Conservation (phyloP, 1,140 invertebrate genomes). For the Grapholita molesta region DNA sequence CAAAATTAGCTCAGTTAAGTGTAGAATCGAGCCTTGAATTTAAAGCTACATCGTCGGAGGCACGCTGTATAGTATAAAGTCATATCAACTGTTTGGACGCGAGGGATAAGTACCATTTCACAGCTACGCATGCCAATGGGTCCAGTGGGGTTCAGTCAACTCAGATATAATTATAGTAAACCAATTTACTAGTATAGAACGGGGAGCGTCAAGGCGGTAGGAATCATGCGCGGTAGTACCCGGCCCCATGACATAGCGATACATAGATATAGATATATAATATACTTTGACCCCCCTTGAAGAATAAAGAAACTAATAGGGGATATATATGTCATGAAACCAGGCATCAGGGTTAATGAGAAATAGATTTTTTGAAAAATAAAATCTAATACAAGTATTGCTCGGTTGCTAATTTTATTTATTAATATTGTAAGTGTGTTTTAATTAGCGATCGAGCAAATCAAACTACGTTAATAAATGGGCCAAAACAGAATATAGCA, state of each 20-base stretch:
- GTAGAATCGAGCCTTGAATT: too few species aligned
- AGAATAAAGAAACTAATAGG: constrained; percentile 4
- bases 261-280: not conserved
- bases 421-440: not conserved
- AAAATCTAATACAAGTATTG: constrained; percentile 51
- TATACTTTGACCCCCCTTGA: not conserved
- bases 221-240: not conserved
- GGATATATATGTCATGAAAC: constrained; percentile 57
- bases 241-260: constrained; percentile 12
- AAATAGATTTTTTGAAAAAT: constrained; percentile 43
- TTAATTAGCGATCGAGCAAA: constrained; percentile 61
- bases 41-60: too few species aligned
- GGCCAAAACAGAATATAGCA: constrained; percentile 71
- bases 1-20: too few species aligned
- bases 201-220: constrained; percentile 56
- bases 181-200: constrained; percentile 38
- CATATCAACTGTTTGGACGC: constrained; percentile 74
- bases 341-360: constrained; percentile 39
- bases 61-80: too few species aligned
- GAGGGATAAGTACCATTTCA: constrained; percentile 72
- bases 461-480: constrained; percentile 64
- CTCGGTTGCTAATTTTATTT: constrained; percentile 58
- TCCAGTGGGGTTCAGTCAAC: constrained; percentile 52
- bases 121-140: constrained; percentile 71
- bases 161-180: constrained; percentile 50